Percentiles rank a stretch among this genome's conserved stretches.
phyloP scores from a whole-genome alignment of 2,113 vertebrate genomes.

The Cichladusa arquata region DNA sequence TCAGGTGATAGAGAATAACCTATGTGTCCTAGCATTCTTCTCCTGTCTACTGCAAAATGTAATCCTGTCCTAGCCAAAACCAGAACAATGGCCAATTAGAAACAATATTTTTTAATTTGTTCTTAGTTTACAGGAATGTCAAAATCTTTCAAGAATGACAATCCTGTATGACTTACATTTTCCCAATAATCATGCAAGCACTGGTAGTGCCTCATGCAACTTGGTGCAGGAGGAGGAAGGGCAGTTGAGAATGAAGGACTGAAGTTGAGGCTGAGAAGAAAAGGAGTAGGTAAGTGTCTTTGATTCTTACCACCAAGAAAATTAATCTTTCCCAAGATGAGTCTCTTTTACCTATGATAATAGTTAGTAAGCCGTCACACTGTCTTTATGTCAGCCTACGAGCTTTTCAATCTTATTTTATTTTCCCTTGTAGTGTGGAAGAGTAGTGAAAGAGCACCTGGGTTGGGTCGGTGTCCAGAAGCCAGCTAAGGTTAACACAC shows the following conservation, averaged over 20 bases:
- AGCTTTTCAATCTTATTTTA: background rate
- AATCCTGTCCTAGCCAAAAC: background rate
- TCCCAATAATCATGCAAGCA: background rate
- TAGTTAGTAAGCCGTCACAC: background rate
- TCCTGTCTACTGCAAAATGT: background rate
- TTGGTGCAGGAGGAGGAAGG: fast-evolving
- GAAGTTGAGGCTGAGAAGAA: background rate
- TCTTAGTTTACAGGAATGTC: background rate
- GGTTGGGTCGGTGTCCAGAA: too few species aligned
- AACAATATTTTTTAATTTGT: background rate
- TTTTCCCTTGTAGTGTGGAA: background rate
- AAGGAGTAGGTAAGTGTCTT: background rate
- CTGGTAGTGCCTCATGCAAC: fast-evolving
- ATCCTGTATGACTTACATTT: background rate
- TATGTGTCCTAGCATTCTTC: background rate
- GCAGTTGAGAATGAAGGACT: background rate
- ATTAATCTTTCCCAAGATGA: background rate
- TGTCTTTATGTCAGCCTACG: background rate
- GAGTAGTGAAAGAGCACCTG: background rate
- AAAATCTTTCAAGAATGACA: background rate
- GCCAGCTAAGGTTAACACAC: background rate
- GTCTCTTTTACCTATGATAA: background rate
- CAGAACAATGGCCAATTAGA: background rate
- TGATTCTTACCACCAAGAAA: background rate
- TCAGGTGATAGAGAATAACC: background rate